Evolutionary conservation across 2,113 vertebrate species (phyloP), one percentile per base, ranked within the genome.

Genomic region (Apteryx owenii): DNA sequence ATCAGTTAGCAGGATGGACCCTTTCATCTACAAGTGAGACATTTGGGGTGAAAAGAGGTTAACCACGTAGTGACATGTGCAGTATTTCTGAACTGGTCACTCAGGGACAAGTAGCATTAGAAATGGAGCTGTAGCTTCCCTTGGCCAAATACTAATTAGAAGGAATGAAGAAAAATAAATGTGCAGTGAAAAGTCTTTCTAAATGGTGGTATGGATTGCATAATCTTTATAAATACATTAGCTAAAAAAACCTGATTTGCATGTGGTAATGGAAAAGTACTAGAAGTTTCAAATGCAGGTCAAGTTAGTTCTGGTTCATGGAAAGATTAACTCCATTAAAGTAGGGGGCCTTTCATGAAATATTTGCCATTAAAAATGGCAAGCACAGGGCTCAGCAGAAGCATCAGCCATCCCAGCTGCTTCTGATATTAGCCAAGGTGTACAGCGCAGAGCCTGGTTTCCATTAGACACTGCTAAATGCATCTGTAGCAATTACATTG

Each of bases 61-160:
- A 81, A 72, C 38, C 16, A 8, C 3, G 3, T 61, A 86, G 81
- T 70, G 56, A 69, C 56, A 54, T 22, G 28, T 78, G 12, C 42
- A 80, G 40, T 53, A 46, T 36, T 56, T 72, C 69, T 80, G 51
- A 62, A 18, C 80, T 78, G 72, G 64, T 90, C 88, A 95, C 29
- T 12, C 31, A 61, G 65, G 80, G 82, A 94, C 61, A 84, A 77
- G n/a, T 5, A 81, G 38, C 28, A 33, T 68, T 77, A 90, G 46
- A 86, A 81, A 58, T 6, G 18, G 65, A 93, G 85, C 22, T 84
- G 54, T 56, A 70, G n/a, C 10, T 75, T 94, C 89, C 72, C 60
- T 86, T 85, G 51, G 64, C 68, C 82, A 94, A 78, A 81, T 50
- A 66, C 26, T 92, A 71, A 88, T 93, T 60, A 84, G 60, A 86